Percentiles rank a stretch among this genome's conserved stretches.
Conservation (phyloP, 2,113 vertebrate genomes). For the Scolopax mira region DNA sequence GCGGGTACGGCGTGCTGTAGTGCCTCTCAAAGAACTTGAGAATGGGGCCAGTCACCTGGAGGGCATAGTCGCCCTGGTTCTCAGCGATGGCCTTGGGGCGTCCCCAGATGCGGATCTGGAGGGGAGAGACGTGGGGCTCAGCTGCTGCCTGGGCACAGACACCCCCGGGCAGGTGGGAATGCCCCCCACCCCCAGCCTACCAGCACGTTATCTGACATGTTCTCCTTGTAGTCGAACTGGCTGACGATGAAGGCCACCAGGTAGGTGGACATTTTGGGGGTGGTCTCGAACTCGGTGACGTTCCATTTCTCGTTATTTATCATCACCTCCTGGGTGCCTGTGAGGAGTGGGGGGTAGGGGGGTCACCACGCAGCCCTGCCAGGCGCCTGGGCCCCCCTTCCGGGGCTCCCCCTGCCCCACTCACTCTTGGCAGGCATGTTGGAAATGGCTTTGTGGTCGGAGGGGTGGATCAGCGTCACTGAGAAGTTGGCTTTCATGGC, state of each 20-base stretch:
- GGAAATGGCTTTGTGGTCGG: slow-evolving; percentile 73
- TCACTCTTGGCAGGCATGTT: slow-evolving; percentile 82
- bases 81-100: slow-evolving; percentile 70
- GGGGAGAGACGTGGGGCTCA: neutral
- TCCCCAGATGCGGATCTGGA: slow-evolving; percentile 90
- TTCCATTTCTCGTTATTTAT: neutral
- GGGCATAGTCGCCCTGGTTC: slow-evolving; percentile 76
- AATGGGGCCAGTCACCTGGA: slow-evolving; percentile 76
- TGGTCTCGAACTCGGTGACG: slow-evolving; percentile 71
- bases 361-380: neutral
- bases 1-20: slow-evolving; percentile 80
- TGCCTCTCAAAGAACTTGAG: slow-evolving; percentile 77
- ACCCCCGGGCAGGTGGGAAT: fast-evolving
- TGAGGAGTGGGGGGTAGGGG: neutral
- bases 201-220: fast-evolving
- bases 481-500: slow-evolving; percentile 90
- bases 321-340: fast-evolving
- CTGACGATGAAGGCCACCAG: slow-evolving; percentile 86
- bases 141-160: neutral
- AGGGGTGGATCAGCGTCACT: slow-evolving; percentile 79
- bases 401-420: neutral
- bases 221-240: neutral
- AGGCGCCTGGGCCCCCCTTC: fast-evolving
- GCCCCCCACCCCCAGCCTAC: slow-evolving; percentile 51
- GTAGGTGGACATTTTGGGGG: slow-evolving; percentile 88